Percentiles rank a stretch among this genome's conserved stretches.
Conservation (phyloP, 2,113 vertebrate species). For the Antennarius striatus region DNA sequence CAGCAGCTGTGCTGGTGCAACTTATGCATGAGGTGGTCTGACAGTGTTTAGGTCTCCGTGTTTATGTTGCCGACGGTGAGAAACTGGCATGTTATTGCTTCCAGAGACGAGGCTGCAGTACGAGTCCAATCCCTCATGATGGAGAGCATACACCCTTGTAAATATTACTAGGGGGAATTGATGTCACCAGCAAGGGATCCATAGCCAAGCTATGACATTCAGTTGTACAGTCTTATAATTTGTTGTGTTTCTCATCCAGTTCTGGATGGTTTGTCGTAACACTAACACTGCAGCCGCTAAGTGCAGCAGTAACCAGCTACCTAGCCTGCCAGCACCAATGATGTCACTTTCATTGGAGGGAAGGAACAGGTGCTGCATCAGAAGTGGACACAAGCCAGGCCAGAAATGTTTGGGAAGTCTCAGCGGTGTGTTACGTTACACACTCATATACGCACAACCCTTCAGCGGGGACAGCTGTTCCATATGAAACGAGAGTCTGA, state of each 20-base stretch:
- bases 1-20: conserved; percentile 9
- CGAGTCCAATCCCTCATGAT: conserved; percentile 19
- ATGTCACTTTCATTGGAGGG: conserved; percentile 47
- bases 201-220: conserved; percentile 43
- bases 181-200: not conserved
- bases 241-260: conserved; percentile 14
- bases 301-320: not conserved
- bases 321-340: conserved; percentile 22
- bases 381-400: conserved; percentile 26
- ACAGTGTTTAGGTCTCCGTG: conserved; percentile 44
- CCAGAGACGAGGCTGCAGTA: conserved; percentile 23
- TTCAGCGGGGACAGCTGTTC: conserved; percentile 34
- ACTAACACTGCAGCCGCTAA: conserved; percentile 13
- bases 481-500: conserved; percentile 23
- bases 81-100: conserved; percentile 55
- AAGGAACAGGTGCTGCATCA: conserved; percentile 65
- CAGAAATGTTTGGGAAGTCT: conserved; percentile 41
- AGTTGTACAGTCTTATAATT: conserved; percentile 6
- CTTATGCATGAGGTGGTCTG: conserved; percentile 7
- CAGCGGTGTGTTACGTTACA: conserved; percentile 19
- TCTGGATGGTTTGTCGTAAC: conserved; percentile 29
- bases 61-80: conserved; percentile 36
- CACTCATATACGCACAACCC: conserved; percentile 8
- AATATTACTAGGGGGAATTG: conserved; percentile 52
- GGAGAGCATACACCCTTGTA: conserved; percentile 42